These are phyloP conservation scores for Parambassis ranga DNA, from an alignment of 2,797 vertebrate species.

Conservation along the genomic window DNA sequence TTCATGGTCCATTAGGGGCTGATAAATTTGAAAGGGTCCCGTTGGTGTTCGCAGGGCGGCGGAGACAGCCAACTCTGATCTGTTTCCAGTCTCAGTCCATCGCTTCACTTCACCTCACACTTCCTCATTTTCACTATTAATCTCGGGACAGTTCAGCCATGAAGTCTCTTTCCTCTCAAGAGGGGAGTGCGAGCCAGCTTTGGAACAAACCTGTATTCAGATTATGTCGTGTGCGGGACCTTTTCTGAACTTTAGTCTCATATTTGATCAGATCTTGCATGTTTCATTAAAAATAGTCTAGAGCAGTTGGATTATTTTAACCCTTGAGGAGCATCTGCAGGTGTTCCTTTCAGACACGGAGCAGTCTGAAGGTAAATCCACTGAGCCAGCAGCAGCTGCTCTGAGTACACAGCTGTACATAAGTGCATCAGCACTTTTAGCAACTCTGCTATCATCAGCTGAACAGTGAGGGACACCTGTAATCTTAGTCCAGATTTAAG, in stretches of 20 bases:
- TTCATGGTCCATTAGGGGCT: slow-evolving; percentile 55
- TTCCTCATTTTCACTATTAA: slow-evolving; percentile 37
- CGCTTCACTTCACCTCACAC: slow-evolving; percentile 31
- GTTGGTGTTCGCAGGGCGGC: slow-evolving; percentile 26
- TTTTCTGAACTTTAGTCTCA: background rate
- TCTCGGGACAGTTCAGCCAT: slow-evolving; percentile 15
- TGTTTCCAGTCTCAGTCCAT: slow-evolving; percentile 41
- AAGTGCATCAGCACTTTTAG: too few species aligned
- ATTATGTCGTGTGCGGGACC: background rate
- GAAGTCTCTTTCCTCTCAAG: background rate
- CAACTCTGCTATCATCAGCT: too few species aligned
- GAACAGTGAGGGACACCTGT: too few species aligned
- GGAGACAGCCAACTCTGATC: slow-evolving; percentile 35
- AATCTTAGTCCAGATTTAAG: too few species aligned
- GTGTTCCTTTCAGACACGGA: background rate
- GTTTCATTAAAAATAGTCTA: background rate
- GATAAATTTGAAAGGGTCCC: slow-evolving; percentile 53
- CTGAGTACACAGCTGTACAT: too few species aligned
- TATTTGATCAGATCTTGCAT: background rate
- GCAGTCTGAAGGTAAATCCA: too few species aligned
- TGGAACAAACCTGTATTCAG: background rate
- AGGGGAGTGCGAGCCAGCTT: background rate
- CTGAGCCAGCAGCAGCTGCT: too few species aligned
- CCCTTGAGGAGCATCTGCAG: background rate
- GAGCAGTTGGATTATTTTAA: background rate